phyloP scores from a whole-genome alignment of 2,888 invertebrate genomes.

The Orgyia antiqua region DNA sequence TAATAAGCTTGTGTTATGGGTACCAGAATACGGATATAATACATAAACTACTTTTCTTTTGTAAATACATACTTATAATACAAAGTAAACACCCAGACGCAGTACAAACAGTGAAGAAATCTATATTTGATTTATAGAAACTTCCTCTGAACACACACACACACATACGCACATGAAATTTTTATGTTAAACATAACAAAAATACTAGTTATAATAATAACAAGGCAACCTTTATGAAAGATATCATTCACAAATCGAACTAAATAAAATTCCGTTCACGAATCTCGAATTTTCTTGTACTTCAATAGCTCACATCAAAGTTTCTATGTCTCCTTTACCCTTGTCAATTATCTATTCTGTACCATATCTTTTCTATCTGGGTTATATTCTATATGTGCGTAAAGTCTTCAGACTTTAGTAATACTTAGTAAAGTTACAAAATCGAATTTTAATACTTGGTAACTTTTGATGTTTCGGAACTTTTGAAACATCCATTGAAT shows the following conservation, averaged over 20 bases:
- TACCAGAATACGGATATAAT: too few relatives aligned
- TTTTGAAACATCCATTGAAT: neutral
- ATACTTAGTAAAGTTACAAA: conserved; percentile 21
- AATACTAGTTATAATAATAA: too few relatives aligned
- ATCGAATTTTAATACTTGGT: conserved; percentile 17
- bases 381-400: conserved; percentile 24
- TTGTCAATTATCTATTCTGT: conserved; percentile 56
- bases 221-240: too few relatives aligned
- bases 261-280: conserved; percentile 52
- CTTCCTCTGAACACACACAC: too few relatives aligned
- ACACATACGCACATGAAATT: too few relatives aligned
- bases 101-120: too few relatives aligned
- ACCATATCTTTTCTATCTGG: conserved; percentile 34
- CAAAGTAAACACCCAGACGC: too few relatives aligned
- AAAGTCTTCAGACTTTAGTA: conserved; percentile 13
- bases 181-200: too few relatives aligned
- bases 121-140: too few relatives aligned
- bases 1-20: too few relatives aligned
- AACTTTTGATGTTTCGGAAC: conserved; percentile 18
- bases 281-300: conserved; percentile 46
- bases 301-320: conserved; percentile 55
- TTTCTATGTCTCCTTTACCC: conserved; percentile 51
- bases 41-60: too few relatives aligned
- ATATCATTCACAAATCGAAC: conserved; percentile 45
- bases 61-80: too few relatives aligned